Evolutionary conservation across 2,888 invertebrate species (phyloP), one percentile per base, ranked within the genome.

Genomic region (Aleiodes leptofemur): DNA sequence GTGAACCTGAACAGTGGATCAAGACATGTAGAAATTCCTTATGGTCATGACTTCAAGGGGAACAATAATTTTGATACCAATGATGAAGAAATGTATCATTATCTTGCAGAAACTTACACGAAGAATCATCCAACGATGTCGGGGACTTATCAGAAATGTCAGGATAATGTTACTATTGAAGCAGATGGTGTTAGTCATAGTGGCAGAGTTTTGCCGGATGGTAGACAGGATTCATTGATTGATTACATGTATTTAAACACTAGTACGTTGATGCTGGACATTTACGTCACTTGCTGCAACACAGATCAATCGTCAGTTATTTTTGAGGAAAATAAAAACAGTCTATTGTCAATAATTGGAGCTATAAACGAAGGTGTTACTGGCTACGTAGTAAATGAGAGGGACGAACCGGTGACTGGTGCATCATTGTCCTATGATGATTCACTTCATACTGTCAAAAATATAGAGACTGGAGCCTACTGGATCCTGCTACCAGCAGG

Each of bases 401-500:
- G 80, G 23, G 80, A 84, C 8, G 84, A 84, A 14, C 88, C 90
- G 3, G 78, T 90, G 4, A 57, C 77, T 5, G 78, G 84, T 69
- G 89, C 87, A 1, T 55, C 84, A 43, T 48, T 90, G 1, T 77
- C 83, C 3, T 84, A 89, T 34, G 87, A 89, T 68, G 78, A 76
- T 3, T 90, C 88, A 3, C 59, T 79, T 0, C 89, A 89, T 73
- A 74, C 72, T 0, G 79, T 89, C 4, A 77, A 76, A 43, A 88
- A 78, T 71, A 79, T 81, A 14, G 75, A 74, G 8, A 84, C 82
- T 8, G 90, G 90, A 3, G 87, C 84, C 4, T 90, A 86, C 59
- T 90, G 87, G 87, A 72, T 90, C 51, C 73, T 87, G 23, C 72
- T 90, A 13, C 71, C 84, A 16, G 77, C 86, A 14, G 92, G 92